Percentiles rank a stretch among this genome's conserved stretches.
Conservation (phyloP, 2,888 invertebrate genomes). For the Lottia gigantea region DNA sequence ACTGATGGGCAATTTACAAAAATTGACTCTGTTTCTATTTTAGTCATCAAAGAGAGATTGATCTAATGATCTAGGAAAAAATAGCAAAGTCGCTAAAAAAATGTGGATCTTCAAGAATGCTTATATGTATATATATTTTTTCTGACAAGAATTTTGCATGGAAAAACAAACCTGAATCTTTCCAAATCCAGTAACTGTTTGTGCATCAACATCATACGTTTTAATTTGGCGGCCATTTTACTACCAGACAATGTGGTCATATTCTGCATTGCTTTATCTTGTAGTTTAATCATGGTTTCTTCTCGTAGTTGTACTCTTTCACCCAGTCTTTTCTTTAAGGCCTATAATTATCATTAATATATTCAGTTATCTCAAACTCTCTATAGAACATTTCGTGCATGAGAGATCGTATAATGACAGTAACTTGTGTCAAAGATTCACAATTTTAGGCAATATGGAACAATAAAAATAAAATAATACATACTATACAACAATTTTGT, state of each 20-base stretch:
- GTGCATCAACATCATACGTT: slow-evolving; percentile 52
- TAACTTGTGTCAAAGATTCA: no score
- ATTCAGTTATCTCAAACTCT: no score
- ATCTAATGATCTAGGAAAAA: no score
- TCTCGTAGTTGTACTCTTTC: slow-evolving; percentile 53
- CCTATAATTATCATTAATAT: slow-evolving; percentile 33
- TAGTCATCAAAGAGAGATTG: no score
- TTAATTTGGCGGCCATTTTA: slow-evolving; percentile 57
- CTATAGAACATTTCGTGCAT: no score
- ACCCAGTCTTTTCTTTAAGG: slow-evolving; percentile 48
- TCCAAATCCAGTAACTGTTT: slow-evolving; percentile 63
- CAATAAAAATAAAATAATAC: no score
- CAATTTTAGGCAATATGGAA: no score
- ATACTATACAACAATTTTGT: no score
- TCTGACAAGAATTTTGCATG: background rate
- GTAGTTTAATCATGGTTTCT: slow-evolving; percentile 46
- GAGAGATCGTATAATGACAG: no score
- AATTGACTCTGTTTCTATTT: background rate
- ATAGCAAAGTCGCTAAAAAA: no score
- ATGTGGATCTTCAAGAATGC: no score
- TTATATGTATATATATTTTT: background rate
- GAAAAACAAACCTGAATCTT: slow-evolving; percentile 53
- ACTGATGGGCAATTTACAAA: background rate
- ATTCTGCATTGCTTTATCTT: slow-evolving; percentile 47
- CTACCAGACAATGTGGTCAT: slow-evolving; percentile 37